Evolutionary conservation across 2,888 invertebrate genomes (phyloP).

Genomic region (Beris chalybata): DNA sequence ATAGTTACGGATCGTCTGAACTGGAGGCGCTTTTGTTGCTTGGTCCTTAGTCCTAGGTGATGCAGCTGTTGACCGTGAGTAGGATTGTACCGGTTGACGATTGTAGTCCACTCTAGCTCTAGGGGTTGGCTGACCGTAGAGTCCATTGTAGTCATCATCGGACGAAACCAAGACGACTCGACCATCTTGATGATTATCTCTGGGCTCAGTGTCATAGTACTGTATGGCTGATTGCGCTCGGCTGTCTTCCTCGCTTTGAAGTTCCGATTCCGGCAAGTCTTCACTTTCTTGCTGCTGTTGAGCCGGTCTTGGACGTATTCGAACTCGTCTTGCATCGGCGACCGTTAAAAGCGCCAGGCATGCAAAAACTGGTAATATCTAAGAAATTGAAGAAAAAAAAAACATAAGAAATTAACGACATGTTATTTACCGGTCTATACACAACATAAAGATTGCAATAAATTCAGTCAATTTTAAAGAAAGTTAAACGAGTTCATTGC

Average conservation of each 20-base stretch:
- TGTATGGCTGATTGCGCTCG: constrained; percentile 51
- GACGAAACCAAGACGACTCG: constrained; percentile 54
- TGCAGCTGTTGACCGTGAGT: constrained; percentile 40
- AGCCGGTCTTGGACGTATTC: constrained; percentile 54
- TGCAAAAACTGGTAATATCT: constrained; percentile 35
- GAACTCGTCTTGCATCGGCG: constrained; percentile 50
- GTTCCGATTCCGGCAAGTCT: constrained; percentile 48
- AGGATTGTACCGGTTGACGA: constrained; percentile 39
- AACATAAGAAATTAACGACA: constrained; percentile 6
- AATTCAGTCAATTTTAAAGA: too few species aligned
- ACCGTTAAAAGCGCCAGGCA: constrained; percentile 31
- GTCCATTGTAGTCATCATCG: constrained; percentile 57
- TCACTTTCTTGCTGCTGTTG: constrained; percentile 32
- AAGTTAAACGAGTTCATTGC: constrained; percentile 1
- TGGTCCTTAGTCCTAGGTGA: constrained; percentile 61
- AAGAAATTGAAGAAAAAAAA: constrained; percentile 22
- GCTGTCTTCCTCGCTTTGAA: constrained; percentile 56
- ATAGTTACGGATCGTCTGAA: constrained; percentile 81
- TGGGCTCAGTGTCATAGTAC: constrained; percentile 54
- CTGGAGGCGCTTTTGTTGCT: constrained; percentile 68
- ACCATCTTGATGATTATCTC: constrained; percentile 45
- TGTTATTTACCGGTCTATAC: not conserved
- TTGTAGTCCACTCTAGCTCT: constrained; percentile 41
- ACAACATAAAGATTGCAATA: not conserved
- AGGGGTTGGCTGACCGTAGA: constrained; percentile 54